Evolutionary conservation across 2,888 invertebrate species (phyloP), one percentile per base, ranked within the genome.

Genomic region (Acleris cristana): DNA sequence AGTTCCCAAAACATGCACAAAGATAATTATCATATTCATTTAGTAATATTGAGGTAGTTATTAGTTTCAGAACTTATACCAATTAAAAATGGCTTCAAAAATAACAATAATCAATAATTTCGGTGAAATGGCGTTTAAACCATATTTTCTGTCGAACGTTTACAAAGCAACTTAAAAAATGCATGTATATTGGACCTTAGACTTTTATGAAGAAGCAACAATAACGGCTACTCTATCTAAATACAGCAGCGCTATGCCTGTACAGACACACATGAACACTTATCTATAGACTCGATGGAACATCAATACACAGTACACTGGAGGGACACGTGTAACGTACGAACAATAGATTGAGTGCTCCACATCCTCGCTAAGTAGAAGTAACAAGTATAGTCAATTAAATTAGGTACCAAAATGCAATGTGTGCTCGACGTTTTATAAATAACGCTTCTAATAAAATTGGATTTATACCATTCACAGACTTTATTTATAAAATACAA

Each of bases 31-130:
- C 86, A 89, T 89, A 90, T 89, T 87, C 88, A 90, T 90, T 92
- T 91, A 92, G 89, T 89, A 91, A 89, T 90, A 91, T 90, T 92
- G 92, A 93, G 93, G 92, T 92, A 92, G 92, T 92, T 92, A 90
- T 89, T 89, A 90, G 92, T 92, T 90, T 90, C 89, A 87, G 88
- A 92, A 92, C 91, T 92, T 92, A 92, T 88, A 91, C 91, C 91
- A 91, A 92, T 91, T 85, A 90, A 88, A 84, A 88, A 89, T 89
- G 85, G 86, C 85, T 90, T 87, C 87, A 88, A 88, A 89, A 86
- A 87, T 88, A 90, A 90, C 87, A 88, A 77, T 79, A 87, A 84
- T 82, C 77, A 86, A 80, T 83, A 86, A 80, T 79, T 82, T 80
- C 77, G 79, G 79, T 84, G 82, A 82, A 84, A 82, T 81, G 80